Conservation (phyloP, 2,888 invertebrate species). For the Leucophenga montana region DNA sequence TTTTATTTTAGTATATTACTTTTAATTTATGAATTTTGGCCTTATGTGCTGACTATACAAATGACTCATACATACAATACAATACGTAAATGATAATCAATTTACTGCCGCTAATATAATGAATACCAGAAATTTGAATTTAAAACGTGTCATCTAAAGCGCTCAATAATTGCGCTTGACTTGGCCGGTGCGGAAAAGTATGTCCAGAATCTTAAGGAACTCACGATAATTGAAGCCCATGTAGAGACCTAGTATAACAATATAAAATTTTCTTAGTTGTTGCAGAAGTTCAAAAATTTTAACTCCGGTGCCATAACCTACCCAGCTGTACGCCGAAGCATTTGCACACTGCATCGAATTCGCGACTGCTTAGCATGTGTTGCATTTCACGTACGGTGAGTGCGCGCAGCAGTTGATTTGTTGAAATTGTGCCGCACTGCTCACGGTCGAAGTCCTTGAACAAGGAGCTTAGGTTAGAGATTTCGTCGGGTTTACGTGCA, state of each 20-base stretch:
- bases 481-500: constrained; percentile 78
- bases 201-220: constrained; percentile 79
- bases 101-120: constrained; percentile 22
- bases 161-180: constrained; percentile 58
- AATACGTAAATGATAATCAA: constrained; percentile 39
- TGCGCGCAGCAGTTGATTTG: constrained; percentile 79
- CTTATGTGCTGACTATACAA: constrained; percentile 22
- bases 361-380: constrained; percentile 78
- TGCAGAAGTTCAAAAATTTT: not conserved
- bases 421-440: constrained; percentile 80
- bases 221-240: constrained; percentile 82
- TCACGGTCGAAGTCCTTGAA: constrained; percentile 82
- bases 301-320: constrained; percentile 26
- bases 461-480: constrained; percentile 81
- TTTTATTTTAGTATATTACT: too few species aligned
- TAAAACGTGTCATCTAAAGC: not conserved
- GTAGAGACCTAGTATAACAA: constrained; percentile 62
- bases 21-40: constrained; percentile 28
- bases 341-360: constrained; percentile 82
- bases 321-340: constrained; percentile 82
- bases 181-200: constrained; percentile 77
- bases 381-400: constrained; percentile 79
- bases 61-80: constrained; percentile 39
- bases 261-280: not conserved
- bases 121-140: constrained; percentile 31